Percentiles rank a stretch among this genome's conserved stretches.
These are phyloP conservation scores for Phoenicopterus ruber DNA, from an alignment of 2,113 vertebrate genomes.

Conservation along the genomic window DNA sequence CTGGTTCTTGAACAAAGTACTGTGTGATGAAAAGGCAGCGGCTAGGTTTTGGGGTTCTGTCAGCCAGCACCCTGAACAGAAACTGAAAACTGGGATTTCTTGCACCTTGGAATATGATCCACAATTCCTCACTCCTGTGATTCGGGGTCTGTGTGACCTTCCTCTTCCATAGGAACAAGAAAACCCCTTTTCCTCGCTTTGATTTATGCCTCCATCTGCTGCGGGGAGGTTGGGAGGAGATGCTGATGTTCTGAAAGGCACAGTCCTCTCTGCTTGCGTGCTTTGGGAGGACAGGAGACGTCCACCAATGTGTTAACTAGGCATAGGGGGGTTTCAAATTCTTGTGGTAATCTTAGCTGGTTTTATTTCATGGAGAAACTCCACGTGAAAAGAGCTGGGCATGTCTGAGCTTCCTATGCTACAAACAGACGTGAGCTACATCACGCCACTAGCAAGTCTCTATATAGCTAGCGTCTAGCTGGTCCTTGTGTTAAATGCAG, in stretches of 20 bases:
- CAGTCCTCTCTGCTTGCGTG: background rate
- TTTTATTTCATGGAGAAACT: background rate
- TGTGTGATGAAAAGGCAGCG: background rate
- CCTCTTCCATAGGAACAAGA: background rate
- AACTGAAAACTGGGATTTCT: background rate
- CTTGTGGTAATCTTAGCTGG: background rate
- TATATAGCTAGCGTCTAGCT: background rate
- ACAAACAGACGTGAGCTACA: background rate
- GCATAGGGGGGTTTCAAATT: background rate
- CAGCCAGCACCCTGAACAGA: background rate
- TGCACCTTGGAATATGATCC: background rate
- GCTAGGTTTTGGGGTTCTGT: background rate
- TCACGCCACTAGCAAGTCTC: background rate
- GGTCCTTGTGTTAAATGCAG: too few relatives aligned
- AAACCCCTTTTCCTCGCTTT: background rate
- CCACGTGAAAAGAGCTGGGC: background rate
- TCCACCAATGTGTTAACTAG: background rate
- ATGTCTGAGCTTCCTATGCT: background rate
- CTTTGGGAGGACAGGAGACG: background rate
- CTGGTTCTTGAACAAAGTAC: fast-evolving
- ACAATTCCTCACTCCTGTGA: fast-evolving
- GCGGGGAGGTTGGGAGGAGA: background rate
- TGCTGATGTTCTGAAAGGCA: background rate
- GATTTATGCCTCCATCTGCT: background rate
- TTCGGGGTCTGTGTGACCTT: background rate